phyloP scores from a whole-genome alignment of 1,140 invertebrate species.

The Cydia pomonella region DNA sequence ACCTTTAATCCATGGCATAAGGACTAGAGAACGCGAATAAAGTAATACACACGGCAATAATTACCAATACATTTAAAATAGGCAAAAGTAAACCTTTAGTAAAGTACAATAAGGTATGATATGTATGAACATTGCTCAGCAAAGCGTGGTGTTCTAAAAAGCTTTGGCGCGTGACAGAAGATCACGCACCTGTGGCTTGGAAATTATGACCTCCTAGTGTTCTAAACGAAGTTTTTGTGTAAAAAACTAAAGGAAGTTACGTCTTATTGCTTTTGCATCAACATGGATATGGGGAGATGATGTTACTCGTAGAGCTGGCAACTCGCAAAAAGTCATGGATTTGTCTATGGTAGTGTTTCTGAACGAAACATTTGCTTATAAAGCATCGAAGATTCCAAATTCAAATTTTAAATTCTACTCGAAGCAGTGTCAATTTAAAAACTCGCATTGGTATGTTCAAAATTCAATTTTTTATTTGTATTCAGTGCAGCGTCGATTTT shows the following conservation, averaged over 20 bases:
- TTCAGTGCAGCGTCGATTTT: too few species aligned
- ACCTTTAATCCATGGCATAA: not conserved
- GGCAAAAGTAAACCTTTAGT: not conserved
- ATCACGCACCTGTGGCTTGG: constrained; percentile 37
- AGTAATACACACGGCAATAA: not conserved
- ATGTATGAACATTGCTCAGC: not conserved
- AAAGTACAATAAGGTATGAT: not conserved
- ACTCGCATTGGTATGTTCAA: not conserved
- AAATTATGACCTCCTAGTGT: not conserved
- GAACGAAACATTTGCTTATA: not conserved
- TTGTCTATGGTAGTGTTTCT: not conserved
- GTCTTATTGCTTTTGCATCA: not conserved
- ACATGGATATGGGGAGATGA: constrained; percentile 21
- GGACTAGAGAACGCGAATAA: not conserved
- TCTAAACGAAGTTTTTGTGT: not conserved
- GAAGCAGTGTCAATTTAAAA: not conserved
- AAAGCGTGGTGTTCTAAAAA: constrained; percentile 56
- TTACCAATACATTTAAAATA: not conserved
- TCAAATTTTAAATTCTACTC: not conserved
- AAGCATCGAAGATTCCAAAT: not conserved
- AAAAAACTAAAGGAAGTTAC: not conserved
- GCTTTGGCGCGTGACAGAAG: constrained; percentile 49
- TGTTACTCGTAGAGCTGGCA: constrained; percentile 12
- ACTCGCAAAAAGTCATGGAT: not conserved
- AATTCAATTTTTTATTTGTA: not conserved